Base-by-base conservation (phyloP, 2,797 vertebrate genomes). In the Taeniopygia guttata region DNA sequence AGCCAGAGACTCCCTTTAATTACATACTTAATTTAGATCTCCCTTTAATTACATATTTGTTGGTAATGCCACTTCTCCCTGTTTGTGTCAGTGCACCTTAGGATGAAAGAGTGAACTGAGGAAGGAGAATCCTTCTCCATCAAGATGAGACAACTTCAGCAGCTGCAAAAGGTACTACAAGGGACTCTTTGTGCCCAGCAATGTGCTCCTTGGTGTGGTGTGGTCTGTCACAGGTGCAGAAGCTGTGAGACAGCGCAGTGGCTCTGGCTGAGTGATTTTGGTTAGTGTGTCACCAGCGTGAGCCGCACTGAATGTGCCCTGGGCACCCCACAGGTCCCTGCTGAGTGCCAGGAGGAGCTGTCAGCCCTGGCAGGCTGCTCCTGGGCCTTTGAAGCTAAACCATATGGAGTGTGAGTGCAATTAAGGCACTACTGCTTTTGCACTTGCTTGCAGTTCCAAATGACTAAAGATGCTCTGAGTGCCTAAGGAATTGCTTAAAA, bases 151-250 rank as follows among this genome's bases (percentile, higher is more conserved):
- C 32, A 16, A 29, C 15, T 83, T 32, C 58, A 36, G 32, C 62
- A 86, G 75, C n/a, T 40, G 23, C 26, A 54, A 51, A 62, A 9
- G 13, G 7, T 54, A 5, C 26, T 58, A 62, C 25, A 21, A 15
- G 23, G 19, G 42, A 3, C 18, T 46, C 26, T 32, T 2, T n/a
- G 36, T 34, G 45, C 34, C 3, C 3, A 56, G 38, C 56, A 84
- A 48, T 9, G 1, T n/a, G 25, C 12, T 64, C 14, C 8, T 25
- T 9, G 0, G 0, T 55, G 62, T 29, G 45, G 3, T 34, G 8
- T 45, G 7, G 34, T 63, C 29, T 87, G 63, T 62, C 68, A 27
- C 45, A 67, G 78, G 79, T 73, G 0, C 0, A 26, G 84, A 11
- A 58, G n/a, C 46, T 32, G 59, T 52, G 72, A 87, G 81, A 10